These are phyloP conservation scores for Cairina moschata DNA, from an alignment of 2,113 vertebrate species.

Conservation along the genomic window DNA sequence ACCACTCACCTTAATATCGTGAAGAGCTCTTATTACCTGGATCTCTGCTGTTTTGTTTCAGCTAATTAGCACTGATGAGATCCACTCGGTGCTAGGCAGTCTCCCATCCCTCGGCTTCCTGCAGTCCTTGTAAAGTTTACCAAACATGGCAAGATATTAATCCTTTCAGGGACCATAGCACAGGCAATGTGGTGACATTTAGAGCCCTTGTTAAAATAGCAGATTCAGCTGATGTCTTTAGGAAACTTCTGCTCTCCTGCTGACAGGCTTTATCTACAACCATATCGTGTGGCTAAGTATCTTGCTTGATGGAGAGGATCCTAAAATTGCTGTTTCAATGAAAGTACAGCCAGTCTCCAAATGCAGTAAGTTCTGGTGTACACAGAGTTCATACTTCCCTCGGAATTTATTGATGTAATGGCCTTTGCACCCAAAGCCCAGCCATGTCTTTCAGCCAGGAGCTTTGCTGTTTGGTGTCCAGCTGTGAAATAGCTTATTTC, in stretches of 20 bases:
- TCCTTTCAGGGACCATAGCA: background rate
- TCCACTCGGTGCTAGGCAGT: background rate
- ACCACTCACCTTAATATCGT: background rate
- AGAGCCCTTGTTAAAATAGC: background rate
- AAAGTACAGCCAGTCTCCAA: background rate
- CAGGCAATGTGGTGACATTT: background rate
- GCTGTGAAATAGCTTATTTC: background rate
- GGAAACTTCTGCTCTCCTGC: background rate
- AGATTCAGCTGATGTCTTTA: conserved; percentile 3
- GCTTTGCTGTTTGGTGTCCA: background rate
- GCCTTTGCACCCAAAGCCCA: background rate
- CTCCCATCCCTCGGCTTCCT: background rate
- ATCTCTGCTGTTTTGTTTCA: conserved; percentile 19
- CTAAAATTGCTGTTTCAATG: background rate
- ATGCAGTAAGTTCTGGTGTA: background rate
- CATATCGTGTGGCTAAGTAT: background rate
- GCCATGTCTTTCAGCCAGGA: background rate
- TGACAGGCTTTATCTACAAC: background rate
- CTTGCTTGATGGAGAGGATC: background rate
- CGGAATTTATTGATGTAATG: background rate
- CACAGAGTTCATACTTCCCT: background rate
- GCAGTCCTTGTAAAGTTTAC: conserved; percentile 17
- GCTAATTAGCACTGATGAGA: conserved; percentile 34
- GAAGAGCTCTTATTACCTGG: background rate
- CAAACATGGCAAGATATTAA: background rate